Evolutionary conservation across 2,113 vertebrate species (phyloP), one percentile per base, ranked within the genome.

Genomic region (Odontesthes bonariensis): DNA sequence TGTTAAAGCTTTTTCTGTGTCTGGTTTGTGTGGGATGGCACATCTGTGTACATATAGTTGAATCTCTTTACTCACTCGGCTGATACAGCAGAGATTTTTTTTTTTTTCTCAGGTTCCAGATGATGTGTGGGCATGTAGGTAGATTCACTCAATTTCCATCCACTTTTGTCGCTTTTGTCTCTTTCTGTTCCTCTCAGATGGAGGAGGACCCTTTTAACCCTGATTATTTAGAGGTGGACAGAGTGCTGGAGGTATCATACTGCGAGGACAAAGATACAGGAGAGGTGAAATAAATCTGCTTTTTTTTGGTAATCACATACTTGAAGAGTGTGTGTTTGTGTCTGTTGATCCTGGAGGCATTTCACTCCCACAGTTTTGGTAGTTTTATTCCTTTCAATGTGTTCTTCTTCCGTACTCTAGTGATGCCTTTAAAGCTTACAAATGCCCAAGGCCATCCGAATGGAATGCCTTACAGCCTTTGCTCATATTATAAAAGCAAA

Each of bases 171-270:
- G 14, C 59, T 65, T 74, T 82, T 53, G 19, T 66, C 61, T 47
- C 55, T 69, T 42, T 55, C 52, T 69, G 3, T 83, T 27, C 52
- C 54, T 74, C 69, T 65, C 88, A 99, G 98, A 99, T 99, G 94
- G 98, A 99, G 80, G 98, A 99, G 92, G 98, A 99, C 38, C 96
- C 94, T 77, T 99, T 99, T 91, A 99, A 99, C 92, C 97, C 98
- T 38, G 98, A 99, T 93, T 99, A 99, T 46, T 95, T 97, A 79
- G 98, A 99, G 93, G 96, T 99, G 86, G 98, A 99, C 87, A 89
- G 98, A 89, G 96, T 99, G 16, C 94, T 99, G 77, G 97, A 99
- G 91, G 97, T 98, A 61, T 99, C 98, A 10, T 96, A 97, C 91
- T 99, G 98, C 94, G 96, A 98, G 91, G 98, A 99, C 92, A 99